Evolutionary conservation across 1,140 invertebrate genomes (phyloP).

Genomic region (Pogonognathellus flavescens): DNA sequence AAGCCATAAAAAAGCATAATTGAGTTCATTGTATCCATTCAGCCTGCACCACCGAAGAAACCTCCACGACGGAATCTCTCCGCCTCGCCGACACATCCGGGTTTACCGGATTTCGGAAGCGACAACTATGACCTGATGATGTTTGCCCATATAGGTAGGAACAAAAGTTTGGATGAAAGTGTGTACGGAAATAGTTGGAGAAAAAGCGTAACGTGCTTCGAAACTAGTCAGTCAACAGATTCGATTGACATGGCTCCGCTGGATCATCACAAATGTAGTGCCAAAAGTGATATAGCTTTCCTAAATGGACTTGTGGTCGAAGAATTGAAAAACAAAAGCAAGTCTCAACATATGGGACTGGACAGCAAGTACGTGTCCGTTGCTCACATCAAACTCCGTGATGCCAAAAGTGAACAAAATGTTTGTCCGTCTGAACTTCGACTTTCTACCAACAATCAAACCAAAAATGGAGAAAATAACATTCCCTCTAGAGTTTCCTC

Average conservation of each 20-base stretch:
- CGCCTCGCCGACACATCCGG: slow-evolving; percentile 82
- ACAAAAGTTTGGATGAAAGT: slow-evolving; percentile 66
- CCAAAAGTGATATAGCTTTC: slow-evolving; percentile 65
- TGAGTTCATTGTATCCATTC: not conserved
- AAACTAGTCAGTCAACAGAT: slow-evolving; percentile 67
- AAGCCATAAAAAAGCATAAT: not conserved
- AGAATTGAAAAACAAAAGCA: slow-evolving; percentile 55
- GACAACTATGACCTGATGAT: slow-evolving; percentile 66
- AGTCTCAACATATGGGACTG: slow-evolving; percentile 59
- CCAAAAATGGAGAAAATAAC: not conserved
- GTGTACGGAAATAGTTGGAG: slow-evolving; percentile 64
- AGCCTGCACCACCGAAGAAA: slow-evolving; percentile 87
- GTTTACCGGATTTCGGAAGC: slow-evolving; percentile 74
- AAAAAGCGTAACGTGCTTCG: slow-evolving; percentile 63
- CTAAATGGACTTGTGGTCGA: slow-evolving; percentile 61
- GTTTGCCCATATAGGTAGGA: slow-evolving; percentile 59
- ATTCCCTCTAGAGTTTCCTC: slow-evolving; percentile 17
- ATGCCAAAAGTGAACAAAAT: slow-evolving; percentile 67
- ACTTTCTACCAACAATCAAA: slow-evolving; percentile 6
- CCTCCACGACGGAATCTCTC: slow-evolving; percentile 87
- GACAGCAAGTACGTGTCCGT: slow-evolving; percentile 73
- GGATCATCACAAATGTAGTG: slow-evolving; percentile 62
- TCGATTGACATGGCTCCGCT: slow-evolving; percentile 63
- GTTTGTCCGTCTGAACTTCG: slow-evolving; percentile 55
- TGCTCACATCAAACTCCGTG: slow-evolving; percentile 74